A percentile compares a stretch with the other conserved stretches of the same genome.
These are phyloP conservation scores for Trichonephila clavipes DNA, from an alignment of 1,140 invertebrate genomes.

Conservation along the genomic window DNA sequence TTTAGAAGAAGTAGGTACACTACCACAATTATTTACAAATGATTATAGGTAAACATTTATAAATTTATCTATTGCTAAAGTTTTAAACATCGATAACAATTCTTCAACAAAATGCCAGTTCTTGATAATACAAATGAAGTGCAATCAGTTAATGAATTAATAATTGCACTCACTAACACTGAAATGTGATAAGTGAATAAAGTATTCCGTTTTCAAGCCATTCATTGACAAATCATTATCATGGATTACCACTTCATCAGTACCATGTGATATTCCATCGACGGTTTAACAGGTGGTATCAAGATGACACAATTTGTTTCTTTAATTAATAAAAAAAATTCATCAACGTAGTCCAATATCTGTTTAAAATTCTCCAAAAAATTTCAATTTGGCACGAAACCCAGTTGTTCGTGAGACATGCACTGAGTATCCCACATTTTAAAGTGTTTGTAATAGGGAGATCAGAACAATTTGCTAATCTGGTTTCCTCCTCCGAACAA, in stretches of 20 bases:
- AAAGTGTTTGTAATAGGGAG: background rate
- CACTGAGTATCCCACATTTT: background rate
- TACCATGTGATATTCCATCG: background rate
- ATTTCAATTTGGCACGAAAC: background rate
- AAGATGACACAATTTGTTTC: background rate
- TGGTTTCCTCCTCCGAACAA: background rate
- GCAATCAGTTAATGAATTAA: background rate
- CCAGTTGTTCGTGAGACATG: background rate
- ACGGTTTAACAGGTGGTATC: slow-evolving; percentile 24
- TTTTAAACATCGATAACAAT: background rate
- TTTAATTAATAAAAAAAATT: background rate
- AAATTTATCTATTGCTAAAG: background rate
- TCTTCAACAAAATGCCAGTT: background rate
- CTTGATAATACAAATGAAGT: background rate
- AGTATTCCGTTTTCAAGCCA: background rate
- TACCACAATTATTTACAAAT: background rate
- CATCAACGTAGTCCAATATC: background rate
- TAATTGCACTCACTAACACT: background rate
- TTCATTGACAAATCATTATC: background rate
- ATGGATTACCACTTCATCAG: background rate
- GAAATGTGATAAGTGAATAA: background rate
- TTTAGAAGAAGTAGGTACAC: background rate
- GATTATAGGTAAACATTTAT: background rate
- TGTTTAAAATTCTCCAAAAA: background rate
- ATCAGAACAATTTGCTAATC: background rate